Base-by-base conservation (phyloP, 1,140 invertebrate genomes). In the Cotesia typhae region DNA sequence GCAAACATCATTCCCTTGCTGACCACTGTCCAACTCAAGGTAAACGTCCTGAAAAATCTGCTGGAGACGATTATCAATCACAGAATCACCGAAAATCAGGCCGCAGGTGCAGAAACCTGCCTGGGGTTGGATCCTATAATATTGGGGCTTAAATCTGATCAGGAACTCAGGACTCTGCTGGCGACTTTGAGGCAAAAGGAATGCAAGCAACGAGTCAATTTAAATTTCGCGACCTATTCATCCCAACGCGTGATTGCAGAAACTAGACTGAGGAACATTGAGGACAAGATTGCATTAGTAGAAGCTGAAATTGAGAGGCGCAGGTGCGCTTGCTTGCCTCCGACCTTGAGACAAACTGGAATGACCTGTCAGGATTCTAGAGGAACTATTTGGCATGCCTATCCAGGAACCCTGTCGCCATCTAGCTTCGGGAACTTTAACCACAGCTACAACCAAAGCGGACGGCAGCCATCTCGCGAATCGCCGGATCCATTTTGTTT, bases 1-100 rank as follows among this genome's bases (percentile, higher is more conserved):
- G 14, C 72, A 0, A 83, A 77, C 28, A 67, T 87, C 5, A 74
- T 87, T 1, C 81, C 85, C 0, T 59, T 85, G 2, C 70, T 87
- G 4, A 87, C 85, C 0, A 67, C 79, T 10, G 38, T 82, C 4
- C 85, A 87, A 37, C 52, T 87, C 10, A 87, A 87, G 37, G 74
- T 83, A 5, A 87, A 87, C 70, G n/a, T 79, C 0, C 14, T 87
- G 2, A 87, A 84, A 66, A 75, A 77, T 2, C 78, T 77, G 0
- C 76, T 85, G 1, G 86, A 87, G 28, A 72, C 35, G 5, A 57
- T 78, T 35, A 73, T 87, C 2, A 85, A 78, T 57, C 76, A 74
- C 7, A 80, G 73, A n/a, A 57, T 86, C 12, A 82, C 78, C 75
- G 84, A 86, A 61, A 81, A 78, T 69, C 82, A 85, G 60, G 80